Base-by-base conservation (phyloP, 2,888 invertebrate species). In the Dione juno region DNA sequence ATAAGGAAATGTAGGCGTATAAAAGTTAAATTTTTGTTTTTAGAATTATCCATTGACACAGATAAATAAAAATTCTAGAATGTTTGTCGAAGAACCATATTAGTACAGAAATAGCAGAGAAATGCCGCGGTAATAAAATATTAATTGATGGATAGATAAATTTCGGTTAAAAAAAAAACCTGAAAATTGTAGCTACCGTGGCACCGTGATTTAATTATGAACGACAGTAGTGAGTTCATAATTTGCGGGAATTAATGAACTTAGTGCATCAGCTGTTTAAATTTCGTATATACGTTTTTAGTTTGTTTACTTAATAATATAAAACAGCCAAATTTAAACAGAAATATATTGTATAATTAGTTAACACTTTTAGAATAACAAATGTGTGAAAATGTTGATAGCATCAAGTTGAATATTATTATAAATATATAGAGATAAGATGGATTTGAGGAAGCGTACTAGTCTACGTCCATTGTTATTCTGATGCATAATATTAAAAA, bases 391-490 rank as follows among this genome's bases (percentile, higher is more conserved):
- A 40, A 53, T 37, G 10, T 37, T 11, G 57, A 57, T 57, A 40
- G 1, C 57, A 57, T 57, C 57, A 57, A 40, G 16, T 16, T 16
- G 37, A 57, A 57, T 28, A 54, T 37, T 16, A 35, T 54, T 57
- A 57, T 57, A 16, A 37, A 57, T 11, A 40, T 40, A 5, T 37
- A 40, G 6, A 57, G 57, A 57, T 57, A n/a, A 57, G 16, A n/a
- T 8, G 37, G 37, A 57, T 37, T 37, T 57, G 37, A 37, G 57
- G 57, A 57, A 57, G 37, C 35, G n/a, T 37, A 57, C 16, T 54
- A 37, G 35, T 37, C 54, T 57, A 57, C 57, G 37, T 57, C 57
- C 57, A 57, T 57, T 57, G 57, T 57, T 57, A 54, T 2, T 37
- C 37, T 37, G 37, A 1, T 10, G n/a, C 11, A 40, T 57, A 37